Conservation (phyloP, 1,140 invertebrate genomes). For the Proctacanthus coquilletti region DNA sequence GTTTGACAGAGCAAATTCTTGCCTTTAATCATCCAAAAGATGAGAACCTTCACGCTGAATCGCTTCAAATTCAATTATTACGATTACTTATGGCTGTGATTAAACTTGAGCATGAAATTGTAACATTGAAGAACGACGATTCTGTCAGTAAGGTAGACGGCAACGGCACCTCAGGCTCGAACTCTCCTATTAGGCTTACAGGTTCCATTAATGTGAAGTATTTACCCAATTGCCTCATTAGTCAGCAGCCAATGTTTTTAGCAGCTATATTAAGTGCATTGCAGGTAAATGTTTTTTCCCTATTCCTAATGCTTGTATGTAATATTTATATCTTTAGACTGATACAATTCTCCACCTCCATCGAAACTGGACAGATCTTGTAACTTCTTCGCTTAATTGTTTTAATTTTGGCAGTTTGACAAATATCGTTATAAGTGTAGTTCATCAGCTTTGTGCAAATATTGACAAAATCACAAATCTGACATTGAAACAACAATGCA, state of each 20-base stretch:
- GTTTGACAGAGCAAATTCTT: conserved; percentile 71
- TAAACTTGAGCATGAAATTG: conserved; percentile 58
- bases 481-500: conserved; percentile 21
- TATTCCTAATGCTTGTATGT: conserved; percentile 3
- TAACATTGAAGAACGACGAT: conserved; percentile 35
- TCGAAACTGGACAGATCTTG: conserved; percentile 64
- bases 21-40: conserved; percentile 61
- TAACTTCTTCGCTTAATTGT: conserved; percentile 52
- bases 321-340: conserved; percentile 15
- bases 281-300: conserved; percentile 25
- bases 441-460: conserved; percentile 72
- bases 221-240: conserved; percentile 46
- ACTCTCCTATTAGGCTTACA: conserved; percentile 21
- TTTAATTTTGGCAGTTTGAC: conserved; percentile 60
- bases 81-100: conserved; percentile 51
- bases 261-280: conserved; percentile 66
- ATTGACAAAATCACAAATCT: conserved; percentile 42
- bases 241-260: conserved; percentile 76
- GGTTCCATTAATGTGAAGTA: conserved; percentile 37
- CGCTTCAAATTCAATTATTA: conserved; percentile 61
- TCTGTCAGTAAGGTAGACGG: conserved; percentile 6
- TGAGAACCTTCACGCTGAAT: conserved; percentile 50
- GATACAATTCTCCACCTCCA: conserved; percentile 53
- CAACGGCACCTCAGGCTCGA: conserved; percentile 12
- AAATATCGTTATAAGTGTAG: conserved; percentile 58